Conservation (phyloP, 2,797 vertebrate species). For the Poecilia gillii region DNA sequence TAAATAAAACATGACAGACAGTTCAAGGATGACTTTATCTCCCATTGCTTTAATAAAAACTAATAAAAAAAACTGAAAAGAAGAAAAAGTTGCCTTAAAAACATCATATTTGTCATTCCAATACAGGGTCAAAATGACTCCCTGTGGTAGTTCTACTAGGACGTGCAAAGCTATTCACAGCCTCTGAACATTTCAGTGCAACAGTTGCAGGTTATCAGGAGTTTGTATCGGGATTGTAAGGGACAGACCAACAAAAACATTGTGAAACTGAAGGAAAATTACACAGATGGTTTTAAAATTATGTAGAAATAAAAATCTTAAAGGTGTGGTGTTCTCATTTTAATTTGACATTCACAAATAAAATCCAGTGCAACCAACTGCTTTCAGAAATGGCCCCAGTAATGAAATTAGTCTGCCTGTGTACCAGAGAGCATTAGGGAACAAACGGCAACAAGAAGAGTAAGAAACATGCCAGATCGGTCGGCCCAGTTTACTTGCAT, state of each 20-base stretch:
- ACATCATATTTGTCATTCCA: too few relatives aligned
- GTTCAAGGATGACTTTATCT: neutral
- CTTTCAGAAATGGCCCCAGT: too few relatives aligned
- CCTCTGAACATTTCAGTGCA: neutral
- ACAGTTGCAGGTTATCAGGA: neutral
- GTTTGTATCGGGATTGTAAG: neutral
- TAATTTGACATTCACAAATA: too few relatives aligned
- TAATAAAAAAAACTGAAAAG: too few relatives aligned
- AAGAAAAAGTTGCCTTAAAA: too few relatives aligned
- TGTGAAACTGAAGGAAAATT: too few relatives aligned
- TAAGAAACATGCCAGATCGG: neutral
- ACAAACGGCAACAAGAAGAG: neutral
- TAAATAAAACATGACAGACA: conserved; percentile 1
- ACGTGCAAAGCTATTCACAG: neutral
- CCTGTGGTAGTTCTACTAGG: neutral
- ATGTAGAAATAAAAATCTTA: too few relatives aligned
- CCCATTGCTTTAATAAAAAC: neutral
- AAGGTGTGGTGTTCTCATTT: too few relatives aligned
- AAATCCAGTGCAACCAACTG: too few relatives aligned
- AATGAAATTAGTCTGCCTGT: too few relatives aligned
- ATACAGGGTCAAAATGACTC: neutral
- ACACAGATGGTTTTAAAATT: too few relatives aligned
- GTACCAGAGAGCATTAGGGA: neutral
- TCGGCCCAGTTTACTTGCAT: too few relatives aligned
- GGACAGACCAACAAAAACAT: neutral